These are phyloP conservation scores for Cydia strobilella DNA, from an alignment of 1,140 invertebrate genomes.

Conservation along the genomic window DNA sequence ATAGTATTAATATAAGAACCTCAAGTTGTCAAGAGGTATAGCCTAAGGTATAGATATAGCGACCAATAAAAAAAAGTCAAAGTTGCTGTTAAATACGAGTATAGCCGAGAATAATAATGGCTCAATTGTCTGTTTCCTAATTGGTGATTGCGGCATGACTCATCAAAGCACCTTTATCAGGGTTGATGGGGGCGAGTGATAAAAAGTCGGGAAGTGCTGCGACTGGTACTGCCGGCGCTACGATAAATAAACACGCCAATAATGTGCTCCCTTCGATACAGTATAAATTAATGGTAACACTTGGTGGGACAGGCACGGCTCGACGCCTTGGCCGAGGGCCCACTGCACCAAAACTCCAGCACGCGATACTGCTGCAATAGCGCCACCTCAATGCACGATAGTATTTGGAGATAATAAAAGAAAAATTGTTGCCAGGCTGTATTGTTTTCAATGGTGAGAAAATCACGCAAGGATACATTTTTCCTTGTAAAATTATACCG, in stretches of 20 bases:
- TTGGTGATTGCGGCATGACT: slow-evolving; percentile 4
- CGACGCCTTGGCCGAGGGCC: slow-evolving; percentile 47
- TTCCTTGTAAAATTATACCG: background rate
- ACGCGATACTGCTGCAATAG: slow-evolving; percentile 58
- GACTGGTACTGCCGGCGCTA: slow-evolving; percentile 40
- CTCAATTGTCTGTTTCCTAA: background rate
- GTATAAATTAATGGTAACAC: slow-evolving; percentile 67
- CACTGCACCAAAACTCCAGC: slow-evolving; percentile 49
- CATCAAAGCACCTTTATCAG: slow-evolving; percentile 19
- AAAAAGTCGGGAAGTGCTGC: slow-evolving; percentile 32
- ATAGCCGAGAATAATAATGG: too few relatives aligned
- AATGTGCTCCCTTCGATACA: slow-evolving; percentile 47
- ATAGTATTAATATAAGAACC: background rate
- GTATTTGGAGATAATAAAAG: background rate
- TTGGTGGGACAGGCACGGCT: slow-evolving; percentile 50
- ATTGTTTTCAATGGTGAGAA: background rate
- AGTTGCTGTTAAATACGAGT: too few relatives aligned
- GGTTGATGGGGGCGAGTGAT: slow-evolving; percentile 26
- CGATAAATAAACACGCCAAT: slow-evolving; percentile 36
- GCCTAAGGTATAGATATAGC: too few relatives aligned
- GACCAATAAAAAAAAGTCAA: too few relatives aligned
- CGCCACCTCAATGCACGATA: slow-evolving; percentile 40
- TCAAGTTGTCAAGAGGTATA: background rate
- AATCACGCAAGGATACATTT: background rate
- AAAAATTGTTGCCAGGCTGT: background rate